Evolutionary conservation across 2,888 invertebrate species (phyloP).

Genomic region (Caenorhabditis sp.): DNA sequence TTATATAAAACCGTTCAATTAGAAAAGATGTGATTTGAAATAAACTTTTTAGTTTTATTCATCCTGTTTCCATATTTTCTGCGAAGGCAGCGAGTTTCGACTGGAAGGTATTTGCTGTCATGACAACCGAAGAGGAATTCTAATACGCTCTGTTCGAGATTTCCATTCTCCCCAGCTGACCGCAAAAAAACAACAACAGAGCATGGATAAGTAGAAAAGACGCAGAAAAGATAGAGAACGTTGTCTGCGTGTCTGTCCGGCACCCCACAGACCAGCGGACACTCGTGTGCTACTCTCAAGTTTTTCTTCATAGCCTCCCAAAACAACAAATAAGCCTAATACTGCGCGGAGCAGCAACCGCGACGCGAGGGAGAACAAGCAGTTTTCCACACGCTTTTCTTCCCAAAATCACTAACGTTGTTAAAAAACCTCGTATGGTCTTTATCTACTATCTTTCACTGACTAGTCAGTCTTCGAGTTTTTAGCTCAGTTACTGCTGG

Average conservation of each 20-base stretch:
- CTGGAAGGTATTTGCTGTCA: background rate
- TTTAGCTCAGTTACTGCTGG: too few relatives aligned
- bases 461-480: too few relatives aligned
- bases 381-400: background rate
- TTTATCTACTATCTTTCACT: too few relatives aligned
- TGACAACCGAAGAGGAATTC: background rate
- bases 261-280: slow-evolving; percentile 22
- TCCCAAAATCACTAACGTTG: background rate
- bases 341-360: slow-evolving; percentile 46
- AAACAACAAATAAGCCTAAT: slow-evolving; percentile 57
- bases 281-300: slow-evolving; percentile 60
- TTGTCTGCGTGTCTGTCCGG: slow-evolving; percentile 46
- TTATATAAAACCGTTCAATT: too few relatives aligned
- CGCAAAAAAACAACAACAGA: background rate
- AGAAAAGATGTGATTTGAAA: too few relatives aligned
- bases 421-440: too few relatives aligned
- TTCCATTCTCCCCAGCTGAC: background rate
- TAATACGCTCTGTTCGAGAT: background rate
- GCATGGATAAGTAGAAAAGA: slow-evolving; percentile 13
- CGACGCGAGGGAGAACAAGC: slow-evolving; percentile 26
- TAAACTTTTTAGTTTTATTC: too few relatives aligned
- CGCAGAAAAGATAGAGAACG: slow-evolving; percentile 35
- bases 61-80: too few relatives aligned
- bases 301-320: slow-evolving; percentile 39
- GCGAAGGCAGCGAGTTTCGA: background rate